Base-by-base conservation (phyloP, 2,888 invertebrate genomes). In the Mellilla xanthometata region DNA sequence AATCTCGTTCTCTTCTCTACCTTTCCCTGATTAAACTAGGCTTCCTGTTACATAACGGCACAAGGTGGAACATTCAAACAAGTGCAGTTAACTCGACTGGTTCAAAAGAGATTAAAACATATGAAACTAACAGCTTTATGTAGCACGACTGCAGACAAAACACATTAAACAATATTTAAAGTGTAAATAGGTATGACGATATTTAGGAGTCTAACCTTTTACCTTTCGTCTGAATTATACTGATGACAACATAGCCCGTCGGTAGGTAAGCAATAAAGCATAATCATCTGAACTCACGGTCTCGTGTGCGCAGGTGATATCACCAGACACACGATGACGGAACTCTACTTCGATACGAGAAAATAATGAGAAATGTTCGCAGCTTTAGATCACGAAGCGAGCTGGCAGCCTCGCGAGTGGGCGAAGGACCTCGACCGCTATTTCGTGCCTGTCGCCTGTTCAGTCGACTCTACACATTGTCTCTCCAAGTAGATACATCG, bases 341-440 rank as follows among this genome's bases (percentile, higher is more conserved):
- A 71, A 68, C 62, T 61, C 39, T 69, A 72, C 70, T 67, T 69
- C 62, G 60, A 62, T 53, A 50, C 53, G 44, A 56, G 59, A 67
- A 66, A 61, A 62, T 60, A 60, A 57, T 59, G 55, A 59, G 58
- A 65, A 60, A 61, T 60, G 56, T 34, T 57, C 58, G 59, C 48
- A 44, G 53, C 43, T 41, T 35, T 23, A 39, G 32, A 43, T 39
- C 35, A 32, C 27, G 35, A 53, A 52, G 57, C 52, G 50, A 52
- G 40, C 62, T 61, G 57, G 59, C n/a, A n/a, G 56, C 58, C 47
- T 29, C 57, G 61, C 62, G 62, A 69, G 72, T 76, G 68, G 75
- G 77, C 72, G 72, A 72, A 74, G 67, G 77, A 74, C 82, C 81
- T 82, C 82, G 81, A 77, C 80, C 81, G 76, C 76, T 79, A 78